Percentiles rank a stretch among this genome's conserved stretches.
phyloP scores from a whole-genome alignment of 1,140 invertebrate genomes.

The Ladona fulva region DNA sequence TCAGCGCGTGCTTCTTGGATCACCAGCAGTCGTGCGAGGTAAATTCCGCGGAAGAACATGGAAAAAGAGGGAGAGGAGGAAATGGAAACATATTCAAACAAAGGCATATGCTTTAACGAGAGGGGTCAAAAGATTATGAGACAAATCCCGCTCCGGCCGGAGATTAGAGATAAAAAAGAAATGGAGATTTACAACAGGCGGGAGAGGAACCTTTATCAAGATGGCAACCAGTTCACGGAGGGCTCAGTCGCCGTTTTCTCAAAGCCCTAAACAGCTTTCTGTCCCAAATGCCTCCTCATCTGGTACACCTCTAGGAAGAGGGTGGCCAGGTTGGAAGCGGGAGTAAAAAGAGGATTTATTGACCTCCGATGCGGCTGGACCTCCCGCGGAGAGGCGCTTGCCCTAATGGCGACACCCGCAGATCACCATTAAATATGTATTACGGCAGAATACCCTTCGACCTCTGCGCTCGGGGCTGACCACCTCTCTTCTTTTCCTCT shows the following conservation, averaged over 20 bases:
- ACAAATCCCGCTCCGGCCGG: too few species aligned
- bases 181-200: background rate
- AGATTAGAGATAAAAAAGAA: too few species aligned
- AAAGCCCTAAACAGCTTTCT: background rate
- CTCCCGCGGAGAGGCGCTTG: background rate
- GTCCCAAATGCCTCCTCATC: background rate
- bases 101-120: too few species aligned
- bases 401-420: background rate
- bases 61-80: too few species aligned
- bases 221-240: background rate
- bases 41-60: too few species aligned
- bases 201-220: background rate
- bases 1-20: too few species aligned
- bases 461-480: too few species aligned
- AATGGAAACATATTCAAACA: too few species aligned
- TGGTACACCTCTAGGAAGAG: background rate
- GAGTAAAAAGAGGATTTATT: background rate
- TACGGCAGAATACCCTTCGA: background rate
- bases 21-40: too few species aligned
- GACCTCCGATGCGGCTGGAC: background rate
- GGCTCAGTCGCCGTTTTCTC: background rate
- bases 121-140: too few species aligned
- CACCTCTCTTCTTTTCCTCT: too few species aligned
- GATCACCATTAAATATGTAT: constrained; percentile 1
- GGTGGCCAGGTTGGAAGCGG: too few species aligned